phyloP scores from a whole-genome alignment of 2,888 invertebrate genomes.

The Dryadula phaetusa region DNA sequence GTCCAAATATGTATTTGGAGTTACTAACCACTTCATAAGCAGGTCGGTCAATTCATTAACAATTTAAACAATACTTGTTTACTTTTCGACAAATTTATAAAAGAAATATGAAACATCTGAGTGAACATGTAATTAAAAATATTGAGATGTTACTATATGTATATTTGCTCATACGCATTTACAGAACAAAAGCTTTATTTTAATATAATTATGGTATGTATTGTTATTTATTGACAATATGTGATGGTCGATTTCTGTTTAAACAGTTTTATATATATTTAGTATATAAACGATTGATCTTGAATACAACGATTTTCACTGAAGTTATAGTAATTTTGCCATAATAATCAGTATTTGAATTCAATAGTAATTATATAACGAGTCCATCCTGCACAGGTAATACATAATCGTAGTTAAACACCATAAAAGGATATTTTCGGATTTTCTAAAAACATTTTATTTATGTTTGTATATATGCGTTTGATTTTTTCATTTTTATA shows the following conservation, averaged over 20 bases:
- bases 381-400: not conserved
- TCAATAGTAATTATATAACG: not conserved
- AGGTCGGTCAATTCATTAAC: not conserved
- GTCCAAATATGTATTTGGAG: too few relatives aligned
- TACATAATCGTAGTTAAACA: not conserved
- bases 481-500: too few relatives aligned
- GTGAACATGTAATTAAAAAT: conserved; percentile 31
- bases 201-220: conserved; percentile 29
- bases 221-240: conserved; percentile 29
- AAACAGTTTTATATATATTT: conserved; percentile 3
- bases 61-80: not conserved
- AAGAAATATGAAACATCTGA: conserved; percentile 36
- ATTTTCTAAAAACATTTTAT: too few relatives aligned
- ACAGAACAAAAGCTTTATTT: conserved; percentile 31
- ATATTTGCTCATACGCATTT: conserved; percentile 29
- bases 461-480: too few relatives aligned
- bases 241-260: conserved; percentile 19
- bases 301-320: not conserved
- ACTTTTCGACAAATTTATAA: not conserved
- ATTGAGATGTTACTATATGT: conserved; percentile 35
- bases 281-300: conserved; percentile 11
- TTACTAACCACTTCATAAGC: not conserved
- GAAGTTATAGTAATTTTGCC: not conserved
- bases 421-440: too few relatives aligned
- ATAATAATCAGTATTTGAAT: not conserved